Base-by-base conservation (phyloP, 1,140 invertebrate species). In the Elymnias hypermnestra region DNA sequence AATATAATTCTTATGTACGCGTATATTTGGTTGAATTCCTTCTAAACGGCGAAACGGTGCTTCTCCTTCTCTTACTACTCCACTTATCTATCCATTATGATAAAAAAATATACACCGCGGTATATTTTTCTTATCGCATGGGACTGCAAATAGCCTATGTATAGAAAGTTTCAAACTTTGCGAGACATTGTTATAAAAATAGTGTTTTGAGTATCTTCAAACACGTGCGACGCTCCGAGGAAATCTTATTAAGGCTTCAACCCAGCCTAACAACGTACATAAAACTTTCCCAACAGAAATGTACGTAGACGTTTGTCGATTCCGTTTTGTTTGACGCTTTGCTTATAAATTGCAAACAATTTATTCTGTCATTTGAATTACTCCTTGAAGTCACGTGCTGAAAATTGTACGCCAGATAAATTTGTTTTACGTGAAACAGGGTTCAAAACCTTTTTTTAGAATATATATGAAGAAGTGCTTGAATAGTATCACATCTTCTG, bases 191-290 rank as follows among this genome's bases (percentile, higher is more conserved):
- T 25, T 8, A 10, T n/a, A n/a, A n/a, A n/a, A n/a, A n/a, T n/a
- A n/a, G 10, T 28, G 45, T 9, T 15, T 18, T 18, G 3, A 9
- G 37, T 48, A 40, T 46, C 35, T 35, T 29, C 35, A 29, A 28
- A 40, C 25, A 47, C 26, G 37, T 40, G 45, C 35, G 31, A 37
- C 21, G 35, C 40, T 14, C 28, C 40, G 12, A 47, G 45, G 35
- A 48, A 48, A 40, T 48, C 45, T 47, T 47, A 47, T 47, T 47
- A 48, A 40, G 41, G 10, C 37, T 39, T 25, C 37, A 41, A 48
- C 37, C 8, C 9, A 8, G 13, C 1, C 12, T 47, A 38, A 38
- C 28, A 40, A 39, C 19, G 28, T 23, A 48, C 19, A 40, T 48
- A 48, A 41, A 48, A 48, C 25, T 48, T 41, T 48, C 15, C 13